phyloP scores from a whole-genome alignment of 2,113 vertebrate genomes.

The Catharus fuscescens region DNA sequence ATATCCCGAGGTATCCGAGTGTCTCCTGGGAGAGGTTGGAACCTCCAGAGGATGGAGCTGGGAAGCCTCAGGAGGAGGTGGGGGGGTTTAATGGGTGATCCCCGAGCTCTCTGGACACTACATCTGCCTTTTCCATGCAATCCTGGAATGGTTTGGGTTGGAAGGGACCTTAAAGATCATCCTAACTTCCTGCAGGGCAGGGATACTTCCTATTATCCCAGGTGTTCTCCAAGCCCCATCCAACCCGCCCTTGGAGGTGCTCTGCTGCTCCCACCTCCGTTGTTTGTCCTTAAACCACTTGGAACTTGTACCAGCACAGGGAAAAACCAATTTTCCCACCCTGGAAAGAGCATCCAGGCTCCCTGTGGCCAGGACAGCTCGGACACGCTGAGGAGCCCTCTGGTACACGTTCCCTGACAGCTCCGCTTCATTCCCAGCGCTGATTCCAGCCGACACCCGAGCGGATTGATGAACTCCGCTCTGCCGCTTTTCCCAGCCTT shows the following conservation, averaged over 20 bases:
- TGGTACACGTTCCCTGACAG: not conserved
- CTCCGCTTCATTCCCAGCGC: not conserved
- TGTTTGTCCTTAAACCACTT: not conserved
- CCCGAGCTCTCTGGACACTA: not conserved
- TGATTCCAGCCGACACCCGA: constrained; percentile 48
- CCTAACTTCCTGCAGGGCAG: too few relatives aligned
- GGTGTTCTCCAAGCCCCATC: not conserved
- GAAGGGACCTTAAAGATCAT: not conserved
- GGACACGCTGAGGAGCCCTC: not conserved
- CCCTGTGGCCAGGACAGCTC: not conserved
- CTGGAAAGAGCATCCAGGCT: not conserved
- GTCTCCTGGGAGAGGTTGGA: not conserved
- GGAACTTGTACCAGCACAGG: not conserved
- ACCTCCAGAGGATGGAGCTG: not conserved
- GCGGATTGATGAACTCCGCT: constrained; percentile 65
- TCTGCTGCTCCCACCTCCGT: not conserved
- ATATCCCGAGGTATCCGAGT: not conserved
- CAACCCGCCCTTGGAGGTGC: not conserved
- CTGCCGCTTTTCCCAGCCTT: not conserved
- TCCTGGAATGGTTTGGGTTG: not conserved
- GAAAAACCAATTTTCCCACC: not conserved
- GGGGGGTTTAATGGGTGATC: not conserved
- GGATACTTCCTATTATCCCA: not conserved
- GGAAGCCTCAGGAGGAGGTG: not conserved
- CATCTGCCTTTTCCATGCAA: not conserved